Evolutionary conservation across 1,140 invertebrate genomes (phyloP), one percentile per base, ranked within the genome.

Genomic region (Drosophila guanche): DNA sequence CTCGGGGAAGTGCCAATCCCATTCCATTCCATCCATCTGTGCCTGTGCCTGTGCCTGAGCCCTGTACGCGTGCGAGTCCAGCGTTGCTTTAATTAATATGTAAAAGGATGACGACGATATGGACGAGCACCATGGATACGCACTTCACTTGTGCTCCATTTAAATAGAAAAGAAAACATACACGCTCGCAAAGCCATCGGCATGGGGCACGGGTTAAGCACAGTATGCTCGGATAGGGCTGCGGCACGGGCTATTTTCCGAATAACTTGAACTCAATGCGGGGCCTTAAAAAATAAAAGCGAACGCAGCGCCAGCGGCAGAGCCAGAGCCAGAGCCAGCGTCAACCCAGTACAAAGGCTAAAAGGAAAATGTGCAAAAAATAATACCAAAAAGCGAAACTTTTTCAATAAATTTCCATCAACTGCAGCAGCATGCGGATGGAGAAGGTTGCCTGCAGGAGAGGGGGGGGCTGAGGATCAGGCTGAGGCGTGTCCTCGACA

Each of bases 61-160:
- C 70, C 43, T 12, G 27, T 6, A 29, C 43, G 12, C 22, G 23
- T 23, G 14, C 14, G 23, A 43, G 45, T 42, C 52, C 33, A 46
- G 58, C 46, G 8, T 56, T 54, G 53, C 66, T 79, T 83, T 88
- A 88, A 88, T 88, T 88, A 83, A 88, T 88, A 88, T 88, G 63
- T 88, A 80, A 68, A 78, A 60, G 69, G 59, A 78, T 66, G 66
- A 51, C 46, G 61, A 55, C 53, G 54, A 62, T 72, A 50, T 56
- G 58, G 25, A 54, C 61, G 52, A 41, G 62, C 42, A 65, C 71
- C 59, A 37, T 53, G 75, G 55, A 81, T 76, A 83, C 78, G 70
- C 83, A 83, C 83, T 88, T 88, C 75, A 88, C 81, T 86, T 88
- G 83, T 83, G 83, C 83, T 88, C 83, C 83, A 88, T 88, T 88